Conservation (phyloP, 2,797 vertebrate genomes). For the Prionace glauca region DNA sequence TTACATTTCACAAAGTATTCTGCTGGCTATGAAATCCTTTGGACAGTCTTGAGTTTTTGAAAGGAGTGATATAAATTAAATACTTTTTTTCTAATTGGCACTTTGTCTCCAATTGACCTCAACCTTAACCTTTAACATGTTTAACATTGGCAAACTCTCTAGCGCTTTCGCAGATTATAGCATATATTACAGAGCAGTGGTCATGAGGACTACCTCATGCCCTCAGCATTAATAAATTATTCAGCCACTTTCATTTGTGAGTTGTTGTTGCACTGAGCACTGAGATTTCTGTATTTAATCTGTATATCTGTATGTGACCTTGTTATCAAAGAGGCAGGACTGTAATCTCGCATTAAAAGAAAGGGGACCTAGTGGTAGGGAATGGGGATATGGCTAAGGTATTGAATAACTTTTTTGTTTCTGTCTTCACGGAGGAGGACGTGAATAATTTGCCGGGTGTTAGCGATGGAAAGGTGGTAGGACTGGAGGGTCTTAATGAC, state of each 20-base stretch:
- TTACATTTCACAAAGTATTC: neutral
- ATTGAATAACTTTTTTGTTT: too few relatives aligned
- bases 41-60: neutral
- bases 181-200: neutral
- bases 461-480: too few relatives aligned
- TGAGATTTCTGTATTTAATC: conserved; percentile 22
- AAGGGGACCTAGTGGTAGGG: too few relatives aligned
- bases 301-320: neutral
- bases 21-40: neutral
- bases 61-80: neutral
- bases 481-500: too few relatives aligned
- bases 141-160: neutral
- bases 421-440: too few relatives aligned
- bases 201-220: conserved; percentile 23
- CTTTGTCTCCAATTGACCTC: neutral
- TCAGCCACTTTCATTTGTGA: neutral
- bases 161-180: neutral
- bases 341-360: neutral
- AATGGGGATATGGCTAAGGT: too few relatives aligned
- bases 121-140: neutral
- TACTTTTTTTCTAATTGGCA: neutral
- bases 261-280: neutral
- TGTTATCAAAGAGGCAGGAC: neutral
- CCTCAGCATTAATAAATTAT: conserved; percentile 11
- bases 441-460: too few relatives aligned